Evolutionary conservation across 2,888 invertebrate genomes (phyloP), one percentile per base, ranked within the genome.

Genomic region (Seira musarum): DNA sequence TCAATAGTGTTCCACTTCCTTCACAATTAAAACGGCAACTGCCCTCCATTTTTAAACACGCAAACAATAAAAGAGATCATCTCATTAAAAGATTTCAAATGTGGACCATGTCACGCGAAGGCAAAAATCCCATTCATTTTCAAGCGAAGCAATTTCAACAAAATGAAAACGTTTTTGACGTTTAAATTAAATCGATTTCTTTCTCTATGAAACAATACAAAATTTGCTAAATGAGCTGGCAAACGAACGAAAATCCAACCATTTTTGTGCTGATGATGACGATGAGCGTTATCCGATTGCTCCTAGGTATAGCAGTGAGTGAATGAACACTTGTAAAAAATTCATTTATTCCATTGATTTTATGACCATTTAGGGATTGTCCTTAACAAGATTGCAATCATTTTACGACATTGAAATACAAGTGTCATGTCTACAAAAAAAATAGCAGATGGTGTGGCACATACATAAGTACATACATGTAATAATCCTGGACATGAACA

Each of bases 321-420:
- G 67, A 76, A 66, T 70, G 64, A 73, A 24, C 25, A 25, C 80
- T 72, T 64, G 80, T 81, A 76, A 81, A 81, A 80, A 81, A 81
- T 74, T 75, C 80, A 81, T 81, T 81, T 81, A 71, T 17, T 68
- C 64, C 80, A 76, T 81, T 71, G 80, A 81, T 81, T 81, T 76
- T 81, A 81, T 64, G 75, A 81, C 53, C 80, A 76, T 76, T 81
- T 81, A 71, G 80, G 80, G 80, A 76, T 76, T 76, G 71, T 76
- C 67, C 67, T 76, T 76, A 76, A 76, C 71, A 72, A 71, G 80
- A 72, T 76, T 66, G 72, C 71, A 81, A 72, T 81, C 80, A 76
- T 81, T 81, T 71, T 81, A 81, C 72, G 80, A 81, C 76, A 61
- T 67, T 75, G 71, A 76, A 72, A 72, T 81, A 76, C 75, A 75